These are phyloP conservation scores for Idris sp. DNA, from an alignment of 1,140 invertebrate genomes.

Conservation along the genomic window DNA sequence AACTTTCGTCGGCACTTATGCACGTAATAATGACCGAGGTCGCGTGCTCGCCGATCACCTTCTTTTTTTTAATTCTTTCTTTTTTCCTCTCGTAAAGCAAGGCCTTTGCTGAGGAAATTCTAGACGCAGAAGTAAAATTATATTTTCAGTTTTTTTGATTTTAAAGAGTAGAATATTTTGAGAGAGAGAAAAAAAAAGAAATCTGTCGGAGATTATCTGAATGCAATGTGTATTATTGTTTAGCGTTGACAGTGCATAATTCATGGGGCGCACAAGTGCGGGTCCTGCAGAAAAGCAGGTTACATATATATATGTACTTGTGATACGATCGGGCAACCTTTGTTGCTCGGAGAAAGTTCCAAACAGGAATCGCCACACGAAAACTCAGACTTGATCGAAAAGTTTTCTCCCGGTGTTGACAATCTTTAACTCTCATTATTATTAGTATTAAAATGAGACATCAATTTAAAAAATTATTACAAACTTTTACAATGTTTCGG, in stretches of 20 bases:
- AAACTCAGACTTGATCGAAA: constrained; percentile 55
- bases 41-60: constrained; percentile 39
- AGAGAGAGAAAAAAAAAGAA: no score
- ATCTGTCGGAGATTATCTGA: constrained; percentile 38
- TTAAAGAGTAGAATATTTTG: no score
- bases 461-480: no score
- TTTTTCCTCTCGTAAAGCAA: not conserved
- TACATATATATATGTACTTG: constrained; percentile 45
- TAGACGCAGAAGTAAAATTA: no score
- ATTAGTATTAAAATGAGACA: constrained; percentile 29
- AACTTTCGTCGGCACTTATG: constrained; percentile 49
- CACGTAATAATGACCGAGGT: constrained; percentile 41
- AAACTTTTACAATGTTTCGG: no score
- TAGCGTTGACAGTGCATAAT: constrained; percentile 40
- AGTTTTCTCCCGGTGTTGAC: constrained; percentile 44
- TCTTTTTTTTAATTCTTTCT: constrained; percentile 11
- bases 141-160: no score
- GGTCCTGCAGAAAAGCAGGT: constrained; percentile 51
- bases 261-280: constrained; percentile 37
- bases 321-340: constrained; percentile 56
- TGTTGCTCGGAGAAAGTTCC: constrained; percentile 61
- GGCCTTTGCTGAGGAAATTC: constrained; percentile 18
- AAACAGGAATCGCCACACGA: constrained; percentile 60
- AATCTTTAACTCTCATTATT: no score
- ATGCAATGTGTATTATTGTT: constrained; percentile 54